Conservation (phyloP, 2,888 invertebrate genomes). For the Leucophenga montana region DNA sequence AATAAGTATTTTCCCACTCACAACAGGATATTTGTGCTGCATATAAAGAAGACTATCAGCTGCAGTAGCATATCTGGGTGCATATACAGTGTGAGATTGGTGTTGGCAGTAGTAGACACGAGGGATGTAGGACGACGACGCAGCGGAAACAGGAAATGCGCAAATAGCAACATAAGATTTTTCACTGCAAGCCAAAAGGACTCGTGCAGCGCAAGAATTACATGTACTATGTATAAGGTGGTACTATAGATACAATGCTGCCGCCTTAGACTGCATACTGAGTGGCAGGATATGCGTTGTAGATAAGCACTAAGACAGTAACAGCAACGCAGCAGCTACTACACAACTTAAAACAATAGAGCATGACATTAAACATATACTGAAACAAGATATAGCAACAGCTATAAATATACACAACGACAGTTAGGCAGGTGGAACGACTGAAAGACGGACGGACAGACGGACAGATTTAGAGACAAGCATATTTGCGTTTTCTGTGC, state of each 20-base stretch:
- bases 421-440: too few species aligned
- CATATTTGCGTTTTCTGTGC: background rate
- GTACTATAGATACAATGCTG: too few species aligned
- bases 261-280: constrained; percentile 15
- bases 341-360: constrained; percentile 48
- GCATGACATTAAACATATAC: constrained; percentile 50
- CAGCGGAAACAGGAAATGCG: constrained; percentile 69
- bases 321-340: constrained; percentile 2
- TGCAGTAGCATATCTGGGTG: constrained; percentile 37
- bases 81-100: background rate
- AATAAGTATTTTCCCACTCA: constrained; percentile 46
- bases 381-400: constrained; percentile 37
- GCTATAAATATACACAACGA: too few species aligned
- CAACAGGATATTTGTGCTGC: constrained; percentile 59
- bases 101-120: background rate
- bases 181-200: constrained; percentile 44
- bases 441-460: background rate
- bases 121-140: constrained; percentile 40
- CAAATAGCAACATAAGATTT: constrained; percentile 57
- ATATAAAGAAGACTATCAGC: constrained; percentile 43
- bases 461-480: background rate
- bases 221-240: background rate
- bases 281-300: constrained; percentile 41
- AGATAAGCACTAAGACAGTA: constrained; percentile 41
- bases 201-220: constrained; percentile 15